A percentile compares a stretch with the other conserved stretches of the same genome.
Evolutionary conservation across 2,113 vertebrate species (phyloP).

Genomic region (Scortum barcoo): DNA sequence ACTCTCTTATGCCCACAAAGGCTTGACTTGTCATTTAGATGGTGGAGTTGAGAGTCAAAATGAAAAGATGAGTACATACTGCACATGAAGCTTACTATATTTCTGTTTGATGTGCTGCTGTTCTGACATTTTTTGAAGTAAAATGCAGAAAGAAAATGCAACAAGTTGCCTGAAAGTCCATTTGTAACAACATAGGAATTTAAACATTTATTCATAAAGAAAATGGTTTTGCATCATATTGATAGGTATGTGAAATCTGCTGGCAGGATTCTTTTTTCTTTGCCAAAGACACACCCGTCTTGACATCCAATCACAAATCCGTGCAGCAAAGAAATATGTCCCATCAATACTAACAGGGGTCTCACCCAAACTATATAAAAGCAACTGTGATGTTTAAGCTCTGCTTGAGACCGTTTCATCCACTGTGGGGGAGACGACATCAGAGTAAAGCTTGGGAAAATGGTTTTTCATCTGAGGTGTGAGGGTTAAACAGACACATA

Average conservation of each 20-base stretch:
- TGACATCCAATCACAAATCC: background rate
- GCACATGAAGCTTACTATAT: background rate
- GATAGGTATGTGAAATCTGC: background rate
- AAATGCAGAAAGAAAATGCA: background rate
- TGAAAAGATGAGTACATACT: background rate
- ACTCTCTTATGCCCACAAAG: conserved; percentile 2
- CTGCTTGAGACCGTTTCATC: background rate
- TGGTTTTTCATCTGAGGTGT: background rate
- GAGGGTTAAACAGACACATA: background rate
- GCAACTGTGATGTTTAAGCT: background rate
- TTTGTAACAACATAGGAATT: background rate
- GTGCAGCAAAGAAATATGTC: background rate
- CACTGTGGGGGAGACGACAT: background rate
- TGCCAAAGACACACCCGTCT: background rate
- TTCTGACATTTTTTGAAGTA: background rate
- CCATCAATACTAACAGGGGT: no score
- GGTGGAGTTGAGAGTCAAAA: background rate
- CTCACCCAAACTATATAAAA: no score
- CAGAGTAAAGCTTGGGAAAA: background rate
- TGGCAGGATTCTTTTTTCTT: background rate
- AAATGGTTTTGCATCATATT: background rate
- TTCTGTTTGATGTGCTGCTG: background rate
- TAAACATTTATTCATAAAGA: background rate
- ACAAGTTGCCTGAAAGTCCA: background rate
- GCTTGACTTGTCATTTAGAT: conserved; percentile 33